Evolutionary conservation across 1,140 invertebrate species (phyloP).

Genomic region (Panagrolaimus sp.): DNA sequence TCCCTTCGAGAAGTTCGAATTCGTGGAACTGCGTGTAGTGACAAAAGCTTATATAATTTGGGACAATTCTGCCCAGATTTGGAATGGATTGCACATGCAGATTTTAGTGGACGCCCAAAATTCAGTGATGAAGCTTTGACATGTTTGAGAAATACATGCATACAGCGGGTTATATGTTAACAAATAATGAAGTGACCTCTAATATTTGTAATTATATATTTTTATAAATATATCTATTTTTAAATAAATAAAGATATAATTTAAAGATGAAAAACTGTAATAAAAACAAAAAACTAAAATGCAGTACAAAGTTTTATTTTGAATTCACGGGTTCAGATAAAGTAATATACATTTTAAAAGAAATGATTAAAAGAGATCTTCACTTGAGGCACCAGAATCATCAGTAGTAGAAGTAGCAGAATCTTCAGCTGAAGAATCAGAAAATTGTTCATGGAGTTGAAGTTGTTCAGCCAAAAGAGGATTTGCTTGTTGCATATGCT

Average conservation of each 20-base stretch:
- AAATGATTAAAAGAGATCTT: no score
- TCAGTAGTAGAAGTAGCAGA: no score
- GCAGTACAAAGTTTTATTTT: no score
- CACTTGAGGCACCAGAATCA: no score
- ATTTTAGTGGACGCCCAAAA: conserved; percentile 56
- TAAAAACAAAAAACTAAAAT: no score
- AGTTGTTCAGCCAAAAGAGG: conserved; percentile 42
- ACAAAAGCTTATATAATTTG: conserved; percentile 52
- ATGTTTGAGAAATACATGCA: conserved; percentile 50
- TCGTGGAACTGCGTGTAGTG: conserved; percentile 53
- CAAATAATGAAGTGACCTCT: no score
- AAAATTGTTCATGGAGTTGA: conserved; percentile 32
- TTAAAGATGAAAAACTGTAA: no score
- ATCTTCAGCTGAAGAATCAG: background rate
- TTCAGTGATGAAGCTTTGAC: conserved; percentile 55
- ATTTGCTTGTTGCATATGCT: conserved; percentile 22
- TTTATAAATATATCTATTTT: no score
- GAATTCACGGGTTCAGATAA: no score
- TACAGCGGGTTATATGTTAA: conserved; percentile 57
- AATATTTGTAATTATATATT: no score
- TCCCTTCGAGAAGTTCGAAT: conserved; percentile 51
- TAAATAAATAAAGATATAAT: no score
- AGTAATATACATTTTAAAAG: no score
- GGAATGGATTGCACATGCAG: conserved; percentile 56
- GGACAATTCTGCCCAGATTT: conserved; percentile 56